phyloP scores from a whole-genome alignment of 1,140 invertebrate species.

The Macrobrachium nipponense region DNA sequence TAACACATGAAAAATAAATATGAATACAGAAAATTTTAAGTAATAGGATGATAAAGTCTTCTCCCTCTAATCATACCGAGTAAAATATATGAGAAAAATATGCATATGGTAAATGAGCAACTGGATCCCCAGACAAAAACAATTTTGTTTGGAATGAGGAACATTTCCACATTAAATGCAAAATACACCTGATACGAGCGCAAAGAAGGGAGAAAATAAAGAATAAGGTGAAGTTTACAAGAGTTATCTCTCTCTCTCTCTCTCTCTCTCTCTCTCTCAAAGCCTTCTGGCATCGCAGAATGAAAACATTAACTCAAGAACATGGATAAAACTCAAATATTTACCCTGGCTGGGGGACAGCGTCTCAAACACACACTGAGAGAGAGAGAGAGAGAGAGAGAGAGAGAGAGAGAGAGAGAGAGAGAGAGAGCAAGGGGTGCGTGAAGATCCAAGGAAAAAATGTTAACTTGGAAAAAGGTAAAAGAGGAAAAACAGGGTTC shows the following conservation, averaged over 20 bases:
- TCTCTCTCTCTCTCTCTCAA: not conserved
- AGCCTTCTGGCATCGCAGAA: constrained; percentile 13
- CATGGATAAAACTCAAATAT: constrained; percentile 52
- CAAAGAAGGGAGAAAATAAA: not conserved
- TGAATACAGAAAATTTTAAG: too few species aligned
- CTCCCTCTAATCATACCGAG: too few species aligned
- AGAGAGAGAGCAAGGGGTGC: not conserved
- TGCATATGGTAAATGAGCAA: too few species aligned
- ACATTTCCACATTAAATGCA: too few species aligned
- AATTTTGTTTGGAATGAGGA: too few species aligned
- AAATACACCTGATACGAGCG: not conserved
- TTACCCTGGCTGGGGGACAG: constrained; percentile 19
- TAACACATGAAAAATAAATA: too few species aligned
- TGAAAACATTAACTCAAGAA: constrained; percentile 56
- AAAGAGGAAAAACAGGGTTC: too few species aligned
- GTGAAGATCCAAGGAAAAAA: too few species aligned
- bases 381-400: constrained; percentile 5
- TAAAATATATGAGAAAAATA: too few species aligned
- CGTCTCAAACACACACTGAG: not conserved
- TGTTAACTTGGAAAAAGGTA: too few species aligned
- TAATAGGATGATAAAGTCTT: too few species aligned
- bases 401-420: not conserved
- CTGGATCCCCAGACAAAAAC: not conserved
- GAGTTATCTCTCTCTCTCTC: not conserved
- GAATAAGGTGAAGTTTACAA: not conserved